phyloP scores from a whole-genome alignment of 1,140 invertebrate species.

The Pissodes strobi region DNA sequence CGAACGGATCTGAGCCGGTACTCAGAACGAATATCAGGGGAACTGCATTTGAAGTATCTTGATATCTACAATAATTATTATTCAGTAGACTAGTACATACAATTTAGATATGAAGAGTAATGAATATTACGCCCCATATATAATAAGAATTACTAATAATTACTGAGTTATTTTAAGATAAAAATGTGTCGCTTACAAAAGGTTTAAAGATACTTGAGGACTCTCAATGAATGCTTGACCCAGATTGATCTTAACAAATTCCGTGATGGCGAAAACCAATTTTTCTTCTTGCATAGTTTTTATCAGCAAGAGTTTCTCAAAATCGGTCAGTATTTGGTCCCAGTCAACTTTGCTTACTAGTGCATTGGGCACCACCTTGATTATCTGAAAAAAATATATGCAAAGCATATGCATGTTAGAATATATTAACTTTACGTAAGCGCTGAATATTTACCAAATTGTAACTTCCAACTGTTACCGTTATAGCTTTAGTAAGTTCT shows the following conservation, averaged over 20 bases:
- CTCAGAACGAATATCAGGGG: conserved; percentile 90
- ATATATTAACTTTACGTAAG: no score
- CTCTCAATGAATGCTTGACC: conserved; percentile 81
- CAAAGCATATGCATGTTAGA: no score
- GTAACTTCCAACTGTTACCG: conserved; percentile 65
- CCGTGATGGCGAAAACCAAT: conserved; percentile 76
- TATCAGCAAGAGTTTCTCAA: conserved; percentile 83
- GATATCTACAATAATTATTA: conserved; percentile 65
- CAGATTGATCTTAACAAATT: conserved; percentile 76
- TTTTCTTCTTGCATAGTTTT: conserved; percentile 82
- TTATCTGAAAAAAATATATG: conserved; percentile 57
- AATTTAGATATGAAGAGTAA: no score
- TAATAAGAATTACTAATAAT: no score
- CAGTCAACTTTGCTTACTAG: conserved; percentile 59
- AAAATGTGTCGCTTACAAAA: conserved; percentile 63
- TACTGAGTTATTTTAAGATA: conserved; percentile 7
- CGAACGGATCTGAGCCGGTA: conserved; percentile 88
- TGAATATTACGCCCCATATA: no score
- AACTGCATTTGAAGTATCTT: conserved; percentile 71
- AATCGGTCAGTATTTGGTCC: conserved; percentile 66
- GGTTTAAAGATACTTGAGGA: conserved; percentile 67
- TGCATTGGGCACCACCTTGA: conserved; percentile 60
- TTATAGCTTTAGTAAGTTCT: conserved; percentile 63
- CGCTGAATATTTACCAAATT: conserved; percentile 60
- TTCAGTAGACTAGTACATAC: no score